These are phyloP conservation scores for Druon quercuslanigerum DNA, from an alignment of 1,140 invertebrate genomes.

Conservation along the genomic window DNA sequence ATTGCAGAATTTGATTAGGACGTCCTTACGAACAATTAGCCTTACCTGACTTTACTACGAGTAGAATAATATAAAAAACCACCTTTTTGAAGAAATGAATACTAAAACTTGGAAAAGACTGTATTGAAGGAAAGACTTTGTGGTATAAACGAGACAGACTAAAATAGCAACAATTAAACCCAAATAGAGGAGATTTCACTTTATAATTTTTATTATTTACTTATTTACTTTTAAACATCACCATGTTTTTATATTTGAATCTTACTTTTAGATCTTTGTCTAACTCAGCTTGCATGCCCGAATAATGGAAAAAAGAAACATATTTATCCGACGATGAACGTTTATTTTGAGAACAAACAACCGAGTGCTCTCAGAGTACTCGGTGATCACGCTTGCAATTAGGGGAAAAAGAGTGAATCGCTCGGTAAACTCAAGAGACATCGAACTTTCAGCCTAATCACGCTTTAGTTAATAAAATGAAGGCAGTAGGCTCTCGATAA, in stretches of 20 bases:
- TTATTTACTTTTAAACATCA: background rate
- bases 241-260: background rate
- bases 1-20: no score
- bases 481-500: slow-evolving; percentile 6
- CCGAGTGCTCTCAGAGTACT: background rate
- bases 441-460: background rate
- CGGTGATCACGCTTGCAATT: slow-evolving; percentile 14
- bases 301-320: background rate
- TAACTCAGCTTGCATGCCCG: background rate
- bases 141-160: background rate
- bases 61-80: no score
- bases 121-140: background rate
- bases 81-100: no score
- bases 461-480: background rate
- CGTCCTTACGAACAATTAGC: no score
- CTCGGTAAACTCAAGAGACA: background rate
- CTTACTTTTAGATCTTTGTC: background rate
- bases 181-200: background rate
- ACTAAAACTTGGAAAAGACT: no score
- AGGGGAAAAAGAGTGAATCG: slow-evolving; percentile 29
- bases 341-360: background rate
- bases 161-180: background rate
- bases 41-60: no score
- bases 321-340: background rate
- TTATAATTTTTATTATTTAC: background rate